Evolutionary conservation across 2,113 vertebrate genomes (phyloP).

Genomic region (Gadus chalcogrammus): DNA sequence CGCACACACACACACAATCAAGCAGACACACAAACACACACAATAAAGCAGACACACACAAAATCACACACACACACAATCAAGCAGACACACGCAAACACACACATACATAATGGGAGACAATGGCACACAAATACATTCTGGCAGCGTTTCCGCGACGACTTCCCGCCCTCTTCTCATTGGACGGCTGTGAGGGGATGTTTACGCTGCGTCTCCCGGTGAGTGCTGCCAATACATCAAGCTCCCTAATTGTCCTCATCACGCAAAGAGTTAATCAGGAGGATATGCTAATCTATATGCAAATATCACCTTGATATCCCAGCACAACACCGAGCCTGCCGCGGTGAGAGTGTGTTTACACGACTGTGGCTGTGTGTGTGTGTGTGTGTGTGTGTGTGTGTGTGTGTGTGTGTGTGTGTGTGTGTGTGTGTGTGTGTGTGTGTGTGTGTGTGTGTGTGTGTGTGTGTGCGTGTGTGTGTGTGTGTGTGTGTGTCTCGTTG

Average conservation of each 20-base stretch:
- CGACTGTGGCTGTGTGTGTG: neutral
- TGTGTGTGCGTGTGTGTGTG: neutral
- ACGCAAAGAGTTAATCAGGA: slow-evolving; percentile 30
- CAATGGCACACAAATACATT: slow-evolving; percentile 4
- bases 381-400: slow-evolving; percentile 8
- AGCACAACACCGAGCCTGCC: neutral
- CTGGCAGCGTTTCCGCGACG: neutral
- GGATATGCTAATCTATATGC: slow-evolving; percentile 34
- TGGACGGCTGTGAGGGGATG: neutral
- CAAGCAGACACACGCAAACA: neutral
- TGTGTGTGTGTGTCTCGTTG: no score
- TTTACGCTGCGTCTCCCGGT: no score
- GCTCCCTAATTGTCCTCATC: slow-evolving; percentile 2
- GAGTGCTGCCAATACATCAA: slow-evolving; percentile 6
- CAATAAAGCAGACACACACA: neutral
- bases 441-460: neutral
- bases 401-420: neutral
- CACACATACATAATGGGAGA: neutral
- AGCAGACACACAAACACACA: neutral
- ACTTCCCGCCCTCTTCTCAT: no score
- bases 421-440: no score
- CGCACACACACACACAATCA: slow-evolving; percentile 1
- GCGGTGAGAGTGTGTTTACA: slow-evolving; percentile 9
- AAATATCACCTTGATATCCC: slow-evolving; percentile 28
- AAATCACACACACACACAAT: neutral